Conservation (phyloP, 2,888 invertebrate species). For the Incurvaria masculella region DNA sequence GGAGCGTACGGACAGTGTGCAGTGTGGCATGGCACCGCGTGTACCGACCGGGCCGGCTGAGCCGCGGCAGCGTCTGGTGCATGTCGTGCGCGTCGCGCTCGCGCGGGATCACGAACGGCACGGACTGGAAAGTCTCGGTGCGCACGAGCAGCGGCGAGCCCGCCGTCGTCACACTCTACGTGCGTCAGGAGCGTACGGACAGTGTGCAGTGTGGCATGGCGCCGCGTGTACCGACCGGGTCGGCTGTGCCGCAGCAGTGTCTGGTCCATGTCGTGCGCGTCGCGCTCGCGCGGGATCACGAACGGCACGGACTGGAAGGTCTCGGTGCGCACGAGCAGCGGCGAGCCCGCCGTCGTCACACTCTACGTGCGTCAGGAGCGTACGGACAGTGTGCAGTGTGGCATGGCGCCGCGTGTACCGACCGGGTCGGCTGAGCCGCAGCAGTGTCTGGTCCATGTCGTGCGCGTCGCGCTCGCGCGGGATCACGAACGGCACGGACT, state of each 20-base stretch:
- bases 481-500: constrained; percentile 90
- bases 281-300: constrained; percentile 89
- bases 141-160: constrained; percentile 92
- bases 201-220: too few relatives aligned
- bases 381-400: too few relatives aligned
- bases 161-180: too few relatives aligned
- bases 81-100: constrained; percentile 97
- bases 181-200: too few relatives aligned
- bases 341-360: constrained; percentile 93
- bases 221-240: too few relatives aligned
- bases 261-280: constrained; percentile 93
- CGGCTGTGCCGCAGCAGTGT: constrained; percentile 84
- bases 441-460: constrained; percentile 86
- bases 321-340: constrained; percentile 90
- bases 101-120: constrained; percentile 89
- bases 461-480: constrained; percentile 94
- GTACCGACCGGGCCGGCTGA: constrained; percentile 90
- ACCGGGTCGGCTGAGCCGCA: constrained; percentile 85
- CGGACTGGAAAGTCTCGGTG: constrained; percentile 94
- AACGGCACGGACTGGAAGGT: constrained; percentile 94
- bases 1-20: constrained; percentile 93
- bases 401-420: too few relatives aligned
- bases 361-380: too few relatives aligned
- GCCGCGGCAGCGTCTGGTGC: constrained; percentile 77
- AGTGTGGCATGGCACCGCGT: too few relatives aligned